These are phyloP conservation scores for Cotesia congregata DNA, from an alignment of 2,888 invertebrate species.

Conservation along the genomic window DNA sequence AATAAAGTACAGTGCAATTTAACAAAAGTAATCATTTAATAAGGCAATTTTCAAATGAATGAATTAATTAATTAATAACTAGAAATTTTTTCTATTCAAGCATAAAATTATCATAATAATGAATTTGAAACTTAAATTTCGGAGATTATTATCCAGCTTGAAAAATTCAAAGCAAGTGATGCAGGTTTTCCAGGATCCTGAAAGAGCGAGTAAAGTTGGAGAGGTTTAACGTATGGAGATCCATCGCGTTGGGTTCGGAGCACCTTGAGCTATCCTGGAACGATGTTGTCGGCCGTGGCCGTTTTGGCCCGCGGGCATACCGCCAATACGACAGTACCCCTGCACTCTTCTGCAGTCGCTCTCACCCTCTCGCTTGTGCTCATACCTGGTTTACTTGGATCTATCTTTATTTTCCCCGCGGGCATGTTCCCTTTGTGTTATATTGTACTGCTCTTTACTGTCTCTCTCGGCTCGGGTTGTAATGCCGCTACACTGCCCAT, in stretches of 20 bases:
- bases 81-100: no score
- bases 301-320: conserved; percentile 59
- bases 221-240: conserved; percentile 60
- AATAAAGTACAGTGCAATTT: no score
- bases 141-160: no score
- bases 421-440: conserved; percentile 46
- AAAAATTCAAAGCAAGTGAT: no score
- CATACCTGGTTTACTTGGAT: conserved; percentile 36
- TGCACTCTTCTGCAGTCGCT: conserved; percentile 47
- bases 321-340: conserved; percentile 58
- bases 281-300: conserved; percentile 69
- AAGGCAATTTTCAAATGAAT: no score
- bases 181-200: no score
- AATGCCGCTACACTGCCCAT: conserved; percentile 12
- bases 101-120: no score
- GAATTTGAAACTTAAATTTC: no score
- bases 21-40: no score
- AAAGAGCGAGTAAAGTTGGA: conserved; percentile 47
- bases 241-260: conserved; percentile 61
- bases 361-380: background rate
- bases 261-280: conserved; percentile 61
- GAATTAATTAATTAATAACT: no score
- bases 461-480: conserved; percentile 15
- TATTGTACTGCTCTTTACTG: conserved; percentile 31
- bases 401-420: conserved; percentile 60